Evolutionary conservation across 2,113 vertebrate species (phyloP).

Genomic region (Eidolon helvum): DNA sequence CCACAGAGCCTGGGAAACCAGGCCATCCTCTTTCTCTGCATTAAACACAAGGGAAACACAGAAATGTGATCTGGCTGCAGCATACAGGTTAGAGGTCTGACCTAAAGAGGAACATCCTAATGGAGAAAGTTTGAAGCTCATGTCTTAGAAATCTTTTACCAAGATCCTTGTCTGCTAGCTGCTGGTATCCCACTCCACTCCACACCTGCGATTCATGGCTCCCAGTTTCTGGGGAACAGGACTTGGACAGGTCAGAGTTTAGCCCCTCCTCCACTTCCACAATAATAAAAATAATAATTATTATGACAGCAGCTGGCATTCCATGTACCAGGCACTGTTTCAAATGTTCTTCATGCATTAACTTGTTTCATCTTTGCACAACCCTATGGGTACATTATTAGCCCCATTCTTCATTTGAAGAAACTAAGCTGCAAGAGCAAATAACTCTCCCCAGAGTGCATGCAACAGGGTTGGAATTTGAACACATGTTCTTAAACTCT

Average conservation of each 20-base stretch:
- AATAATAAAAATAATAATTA: background rate
- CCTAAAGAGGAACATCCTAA: background rate
- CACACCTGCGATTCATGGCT: background rate
- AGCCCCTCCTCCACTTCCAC: background rate
- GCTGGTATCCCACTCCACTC: background rate
- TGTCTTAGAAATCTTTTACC: background rate
- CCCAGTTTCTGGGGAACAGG: background rate
- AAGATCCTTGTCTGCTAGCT: background rate
- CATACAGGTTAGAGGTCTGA: background rate
- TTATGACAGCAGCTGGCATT: background rate
- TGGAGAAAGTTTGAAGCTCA: background rate
- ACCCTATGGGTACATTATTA: background rate
- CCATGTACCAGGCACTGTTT: background rate
- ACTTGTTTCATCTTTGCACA: background rate
- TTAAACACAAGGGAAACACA: background rate
- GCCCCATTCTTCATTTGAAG: background rate
- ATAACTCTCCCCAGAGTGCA: background rate
- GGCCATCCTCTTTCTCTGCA: background rate
- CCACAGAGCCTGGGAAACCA: background rate
- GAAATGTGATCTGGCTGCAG: background rate
- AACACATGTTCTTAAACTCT: background rate
- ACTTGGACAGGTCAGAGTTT: background rate
- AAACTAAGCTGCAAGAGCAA: background rate
- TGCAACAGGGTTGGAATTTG: background rate
- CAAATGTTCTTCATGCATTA: background rate